Evolutionary conservation across 2,797 vertebrate species (phyloP).

Genomic region (Channallabes apus): DNA sequence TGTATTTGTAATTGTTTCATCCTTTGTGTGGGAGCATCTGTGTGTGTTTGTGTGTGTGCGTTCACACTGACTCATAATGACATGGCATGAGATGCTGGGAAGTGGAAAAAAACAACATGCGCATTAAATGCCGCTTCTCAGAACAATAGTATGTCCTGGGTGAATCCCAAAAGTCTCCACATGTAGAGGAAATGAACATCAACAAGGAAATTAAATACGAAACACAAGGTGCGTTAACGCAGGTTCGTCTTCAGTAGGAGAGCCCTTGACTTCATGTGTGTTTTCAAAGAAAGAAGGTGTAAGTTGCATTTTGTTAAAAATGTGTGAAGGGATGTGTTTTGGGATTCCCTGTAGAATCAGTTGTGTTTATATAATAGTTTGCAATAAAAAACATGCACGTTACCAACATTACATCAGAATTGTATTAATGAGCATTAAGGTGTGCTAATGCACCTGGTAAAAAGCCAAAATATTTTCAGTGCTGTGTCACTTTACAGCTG

Average conservation of each 20-base stretch:
- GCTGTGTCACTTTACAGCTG: background rate
- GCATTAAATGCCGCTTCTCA: background rate
- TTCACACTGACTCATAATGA: constrained; percentile 46
- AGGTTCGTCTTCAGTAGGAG: too few species aligned
- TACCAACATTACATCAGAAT: background rate
- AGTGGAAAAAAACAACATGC: constrained; percentile 33
- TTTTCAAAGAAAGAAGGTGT: too few species aligned
- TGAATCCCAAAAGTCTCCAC: too few species aligned
- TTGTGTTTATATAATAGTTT: background rate
- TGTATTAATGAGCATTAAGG: background rate
- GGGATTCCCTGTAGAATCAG: background rate
- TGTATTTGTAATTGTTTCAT: constrained; percentile 23
- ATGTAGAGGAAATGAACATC: too few species aligned
- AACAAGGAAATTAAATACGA: too few species aligned
- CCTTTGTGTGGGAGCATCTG: background rate
- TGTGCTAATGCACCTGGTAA: background rate
- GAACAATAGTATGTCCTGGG: background rate
- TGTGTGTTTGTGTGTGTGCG: constrained; percentile 47
- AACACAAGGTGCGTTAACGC: too few species aligned
- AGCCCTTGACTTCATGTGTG: too few species aligned
- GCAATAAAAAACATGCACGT: background rate
- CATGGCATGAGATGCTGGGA: constrained; percentile 24
- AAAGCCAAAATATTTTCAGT: background rate
- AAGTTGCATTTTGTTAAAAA: too few species aligned
- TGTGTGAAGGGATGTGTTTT: too few species aligned